Base-by-base conservation (phyloP, 2,113 vertebrate species). In the Lampris megalopsis region DNA sequence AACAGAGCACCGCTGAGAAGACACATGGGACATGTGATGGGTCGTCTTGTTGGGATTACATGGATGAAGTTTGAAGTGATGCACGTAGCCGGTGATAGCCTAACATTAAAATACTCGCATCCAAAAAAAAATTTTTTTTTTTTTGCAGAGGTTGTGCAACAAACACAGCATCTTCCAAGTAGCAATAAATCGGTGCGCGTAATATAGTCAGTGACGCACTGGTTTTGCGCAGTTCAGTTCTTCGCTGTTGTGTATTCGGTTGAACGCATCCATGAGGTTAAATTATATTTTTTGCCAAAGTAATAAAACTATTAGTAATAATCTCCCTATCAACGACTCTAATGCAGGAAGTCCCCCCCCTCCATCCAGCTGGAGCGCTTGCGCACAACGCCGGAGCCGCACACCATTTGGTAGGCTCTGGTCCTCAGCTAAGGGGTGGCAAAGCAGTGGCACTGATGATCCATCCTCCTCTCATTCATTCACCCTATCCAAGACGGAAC, bases 381-480 rank as follows among this genome's bases (percentile, higher is more conserved):
- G 91, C 91, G 91, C 92, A 87, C 85, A 87, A 74, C 79, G 77
- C 45, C 70, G 64, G 76, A 75, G 63, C 75, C 71, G 73, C 80
- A 72, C 86, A 77, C 83, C 71, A 71, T 80, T 75, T 56, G 74
- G 64, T 43, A 74, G 61, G 77, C 85, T 88, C 35, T 75, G 89
- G 76, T 81, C 80, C 86, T 71, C 79, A 9, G 82, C 84, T 63
- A 62, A 69, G 77, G 79, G 84, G 68, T 86, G 86, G 83, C 68
- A 24, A 24, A 24, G 24, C 24, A 76, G 73, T 47, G 42, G 75
- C 73, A 73, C 84, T 69, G 72, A 82, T 73, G 80, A 80, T 66
- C 66, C 73, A 80, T 66, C 66, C 73, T 77, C 69, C 60, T 63
- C 52, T 79, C 82, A 75, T 75, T 79, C 83, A 88, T 70, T 77